A percentile compares a stretch with the other conserved stretches of the same genome.
phyloP scores from a whole-genome alignment of 2,888 invertebrate species.

The Rotaria macrura region DNA sequence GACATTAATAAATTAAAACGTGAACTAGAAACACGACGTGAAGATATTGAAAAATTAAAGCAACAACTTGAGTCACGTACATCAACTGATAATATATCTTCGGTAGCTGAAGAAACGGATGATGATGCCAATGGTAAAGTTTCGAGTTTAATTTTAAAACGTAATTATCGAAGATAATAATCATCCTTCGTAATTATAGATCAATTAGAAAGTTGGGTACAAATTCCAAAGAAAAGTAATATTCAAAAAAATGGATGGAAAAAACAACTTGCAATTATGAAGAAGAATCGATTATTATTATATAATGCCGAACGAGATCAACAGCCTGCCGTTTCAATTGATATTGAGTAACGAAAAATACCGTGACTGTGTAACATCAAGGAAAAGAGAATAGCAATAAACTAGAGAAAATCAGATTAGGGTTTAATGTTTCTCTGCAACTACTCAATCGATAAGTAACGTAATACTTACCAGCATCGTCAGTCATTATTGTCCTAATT shows the following conservation, averaged over 20 bases:
- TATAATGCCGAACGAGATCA: constrained; percentile 82
- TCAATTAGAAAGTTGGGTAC: constrained; percentile 82
- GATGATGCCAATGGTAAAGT: neutral
- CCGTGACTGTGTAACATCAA: too few relatives aligned
- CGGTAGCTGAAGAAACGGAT: neutral
- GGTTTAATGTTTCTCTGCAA: too few relatives aligned
- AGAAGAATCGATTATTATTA: constrained; percentile 88
- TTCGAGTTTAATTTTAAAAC: too few relatives aligned
- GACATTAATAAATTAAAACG: constrained; percentile 3
- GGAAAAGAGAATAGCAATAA: too few relatives aligned
- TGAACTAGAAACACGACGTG: neutral
- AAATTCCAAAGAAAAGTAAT: constrained; percentile 77
- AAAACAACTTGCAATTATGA: constrained; percentile 89
- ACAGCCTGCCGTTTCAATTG: constrained; percentile 82
- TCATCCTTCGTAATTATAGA: too few relatives aligned
- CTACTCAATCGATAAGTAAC: too few relatives aligned
- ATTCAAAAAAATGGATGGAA: constrained; percentile 89
- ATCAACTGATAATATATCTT: neutral
- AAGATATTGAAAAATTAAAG: neutral
- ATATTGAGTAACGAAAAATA: constrained; percentile 65
- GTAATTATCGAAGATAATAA: too few relatives aligned
- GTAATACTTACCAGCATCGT: too few relatives aligned
- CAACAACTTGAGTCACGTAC: neutral
- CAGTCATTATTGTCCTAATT: too few relatives aligned
- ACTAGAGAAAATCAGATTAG: too few relatives aligned